These are phyloP conservation scores for Scylla paramamosain DNA, from an alignment of 1,140 invertebrate species.

Conservation along the genomic window DNA sequence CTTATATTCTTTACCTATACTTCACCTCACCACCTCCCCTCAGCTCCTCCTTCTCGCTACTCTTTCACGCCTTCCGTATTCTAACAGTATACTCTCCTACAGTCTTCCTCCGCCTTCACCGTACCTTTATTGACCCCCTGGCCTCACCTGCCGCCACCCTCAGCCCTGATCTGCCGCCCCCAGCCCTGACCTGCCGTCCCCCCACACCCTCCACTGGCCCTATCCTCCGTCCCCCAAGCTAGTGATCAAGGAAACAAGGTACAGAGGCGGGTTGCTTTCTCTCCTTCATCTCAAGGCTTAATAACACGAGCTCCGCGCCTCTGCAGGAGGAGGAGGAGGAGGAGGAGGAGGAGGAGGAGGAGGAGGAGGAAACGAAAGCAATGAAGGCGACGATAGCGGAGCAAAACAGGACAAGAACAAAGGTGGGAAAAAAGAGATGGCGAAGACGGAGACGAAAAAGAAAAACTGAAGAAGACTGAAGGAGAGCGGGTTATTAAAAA, in stretches of 20 bases:
- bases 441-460: not conserved
- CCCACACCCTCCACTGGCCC: not conserved
- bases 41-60: too few species aligned
- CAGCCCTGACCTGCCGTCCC: not conserved
- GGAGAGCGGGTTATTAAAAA: not conserved
- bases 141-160: too few species aligned
- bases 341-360: not conserved
- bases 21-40: not conserved
- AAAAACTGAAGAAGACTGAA: not conserved
- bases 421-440: not conserved
- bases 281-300: not conserved
- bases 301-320: not conserved
- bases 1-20: not conserved
- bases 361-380: not conserved
- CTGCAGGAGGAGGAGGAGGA: too few species aligned
- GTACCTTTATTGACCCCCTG: too few species aligned
- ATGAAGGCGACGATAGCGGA: too few species aligned
- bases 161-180: too few species aligned
- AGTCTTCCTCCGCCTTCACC: too few species aligned
- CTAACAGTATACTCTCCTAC: too few species aligned
- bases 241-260: conserved; percentile 21
- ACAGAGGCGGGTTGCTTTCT: not conserved
- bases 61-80: too few species aligned
- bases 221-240: not conserved
- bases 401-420: too few species aligned